phyloP scores from a whole-genome alignment of 1,140 invertebrate genomes.

The Cephus cinctus region DNA sequence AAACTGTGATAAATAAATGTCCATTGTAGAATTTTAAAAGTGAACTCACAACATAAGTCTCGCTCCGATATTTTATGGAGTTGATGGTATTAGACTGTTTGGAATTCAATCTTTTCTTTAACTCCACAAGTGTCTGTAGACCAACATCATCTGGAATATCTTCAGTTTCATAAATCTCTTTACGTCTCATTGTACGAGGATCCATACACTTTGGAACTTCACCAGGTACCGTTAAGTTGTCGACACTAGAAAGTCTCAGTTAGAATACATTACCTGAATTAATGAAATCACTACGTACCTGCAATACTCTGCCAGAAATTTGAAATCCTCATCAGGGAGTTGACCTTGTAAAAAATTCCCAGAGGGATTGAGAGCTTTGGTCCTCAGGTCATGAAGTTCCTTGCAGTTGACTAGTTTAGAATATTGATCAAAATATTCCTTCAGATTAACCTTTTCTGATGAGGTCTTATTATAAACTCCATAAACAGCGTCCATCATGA shows the following conservation, averaged over 20 bases:
- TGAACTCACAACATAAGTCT: conserved; percentile 2
- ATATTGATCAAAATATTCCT: conserved; percentile 26
- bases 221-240: conserved; percentile 30
- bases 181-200: conserved; percentile 10
- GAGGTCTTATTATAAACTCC: conserved; percentile 7
- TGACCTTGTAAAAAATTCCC: conserved; percentile 16
- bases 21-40: background rate
- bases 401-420: background rate
- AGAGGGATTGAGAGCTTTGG: conserved; percentile 4
- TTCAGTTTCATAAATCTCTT: conserved; percentile 12
- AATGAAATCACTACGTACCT: conserved; percentile 15
- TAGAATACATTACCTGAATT: background rate
- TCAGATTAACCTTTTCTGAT: conserved; percentile 18
- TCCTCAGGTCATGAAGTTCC: background rate
- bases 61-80: conserved; percentile 18
- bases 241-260: conserved; percentile 13
- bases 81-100: background rate
- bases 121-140: conserved; percentile 21
- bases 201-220: conserved; percentile 17
- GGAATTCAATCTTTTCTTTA: conserved; percentile 10
- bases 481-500: background rate
- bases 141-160: conserved; percentile 15
- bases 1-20: too few species aligned
- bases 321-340: conserved; percentile 22
- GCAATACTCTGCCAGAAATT: conserved; percentile 28